A percentile compares a stretch with the other conserved stretches of the same genome.
Evolutionary conservation across 2,797 vertebrate genomes (phyloP).

Genomic region (Delichon dasypus): DNA sequence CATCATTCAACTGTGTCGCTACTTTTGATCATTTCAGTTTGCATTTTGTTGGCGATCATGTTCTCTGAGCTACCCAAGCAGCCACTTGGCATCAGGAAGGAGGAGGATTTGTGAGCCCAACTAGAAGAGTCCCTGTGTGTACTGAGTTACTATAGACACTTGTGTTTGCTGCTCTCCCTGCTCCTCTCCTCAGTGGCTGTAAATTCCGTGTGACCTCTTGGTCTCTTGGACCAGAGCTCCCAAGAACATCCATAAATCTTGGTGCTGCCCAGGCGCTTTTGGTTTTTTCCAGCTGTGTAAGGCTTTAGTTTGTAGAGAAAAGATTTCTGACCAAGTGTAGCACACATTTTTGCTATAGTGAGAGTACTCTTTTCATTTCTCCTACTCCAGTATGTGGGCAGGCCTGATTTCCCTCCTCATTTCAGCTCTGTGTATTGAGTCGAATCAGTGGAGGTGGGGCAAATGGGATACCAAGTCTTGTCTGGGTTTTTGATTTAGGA

Average conservation of each 20-base stretch:
- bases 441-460: fast-evolving
- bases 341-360: background rate
- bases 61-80: background rate
- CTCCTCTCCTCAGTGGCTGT: background rate
- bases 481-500: background rate
- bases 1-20: background rate
- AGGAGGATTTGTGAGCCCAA: background rate
- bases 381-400: background rate
- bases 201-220: background rate
- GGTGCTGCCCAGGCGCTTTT: background rate
- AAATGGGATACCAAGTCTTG: background rate
- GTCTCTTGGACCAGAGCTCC: background rate
- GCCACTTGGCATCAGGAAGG: background rate
- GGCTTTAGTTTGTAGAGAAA: background rate
- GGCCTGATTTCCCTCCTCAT: background rate
- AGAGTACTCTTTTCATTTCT: background rate
- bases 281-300: background rate
- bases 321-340: background rate
- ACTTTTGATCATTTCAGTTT: background rate
- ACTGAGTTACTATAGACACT: background rate
- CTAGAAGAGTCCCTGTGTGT: background rate
- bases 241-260: background rate
- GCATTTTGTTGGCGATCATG: background rate
- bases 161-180: background rate
- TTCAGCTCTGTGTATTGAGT: background rate